Conservation (phyloP, 1,140 invertebrate genomes). For the Anadara kagoshimensis region DNA sequence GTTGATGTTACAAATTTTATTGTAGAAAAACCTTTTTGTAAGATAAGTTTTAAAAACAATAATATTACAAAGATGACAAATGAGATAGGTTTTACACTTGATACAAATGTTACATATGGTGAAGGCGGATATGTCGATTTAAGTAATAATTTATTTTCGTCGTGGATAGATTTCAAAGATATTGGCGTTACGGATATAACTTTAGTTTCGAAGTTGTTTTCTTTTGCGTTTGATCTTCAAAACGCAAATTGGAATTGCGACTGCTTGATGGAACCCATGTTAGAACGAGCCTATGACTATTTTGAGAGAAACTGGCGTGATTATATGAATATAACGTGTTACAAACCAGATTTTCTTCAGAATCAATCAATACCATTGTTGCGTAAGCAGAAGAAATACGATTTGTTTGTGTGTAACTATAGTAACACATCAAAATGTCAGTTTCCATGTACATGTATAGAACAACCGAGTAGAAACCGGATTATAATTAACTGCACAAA, state of each 20-base stretch:
- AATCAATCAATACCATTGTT: neutral
- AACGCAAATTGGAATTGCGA: slow-evolving; percentile 2
- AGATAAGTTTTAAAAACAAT: slow-evolving; percentile 1
- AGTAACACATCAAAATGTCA: slow-evolving; percentile 8
- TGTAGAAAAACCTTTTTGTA: slow-evolving; percentile 7
- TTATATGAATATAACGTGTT: slow-evolving; percentile 1
- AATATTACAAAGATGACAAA: slow-evolving; percentile 2
- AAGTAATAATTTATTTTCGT: neutral
- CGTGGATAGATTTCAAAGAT: slow-evolving; percentile 5
- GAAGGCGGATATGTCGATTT: slow-evolving; percentile 7
- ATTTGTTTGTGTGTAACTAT: neutral
- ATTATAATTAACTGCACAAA: slow-evolving; percentile 8
- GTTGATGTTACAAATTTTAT: slow-evolving; percentile 8
- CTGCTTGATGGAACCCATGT: slow-evolving; percentile 3
- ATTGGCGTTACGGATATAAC: slow-evolving; percentile 6
- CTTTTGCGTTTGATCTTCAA: slow-evolving; percentile 7
- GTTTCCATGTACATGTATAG: neutral
- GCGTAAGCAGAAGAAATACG: neutral
- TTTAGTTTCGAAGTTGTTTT: slow-evolving; percentile 5
- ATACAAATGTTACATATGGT: slow-evolving; percentile 12
- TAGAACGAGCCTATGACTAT: neutral
- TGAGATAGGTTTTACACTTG: neutral
- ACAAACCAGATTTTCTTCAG: neutral
- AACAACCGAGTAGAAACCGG: slow-evolving; percentile 10
- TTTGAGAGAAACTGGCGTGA: neutral